A percentile compares a stretch with the other conserved stretches of the same genome.
phyloP scores from a whole-genome alignment of 1,140 invertebrate genomes.

The Lordiphosa mommai region DNA sequence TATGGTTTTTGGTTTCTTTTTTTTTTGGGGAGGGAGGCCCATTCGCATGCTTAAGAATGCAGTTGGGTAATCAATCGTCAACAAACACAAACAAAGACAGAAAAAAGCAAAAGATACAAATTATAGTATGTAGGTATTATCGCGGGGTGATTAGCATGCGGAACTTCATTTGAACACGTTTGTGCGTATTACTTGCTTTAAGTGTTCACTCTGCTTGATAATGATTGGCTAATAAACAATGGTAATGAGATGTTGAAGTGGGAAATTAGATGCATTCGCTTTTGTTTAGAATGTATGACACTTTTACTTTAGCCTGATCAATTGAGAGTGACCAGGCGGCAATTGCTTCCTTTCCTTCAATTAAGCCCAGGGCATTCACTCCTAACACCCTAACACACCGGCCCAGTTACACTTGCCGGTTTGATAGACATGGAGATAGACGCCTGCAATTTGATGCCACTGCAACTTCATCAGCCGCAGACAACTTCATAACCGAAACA shows the following conservation, averaged over 20 bases:
- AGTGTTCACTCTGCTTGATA: slow-evolving; percentile 26
- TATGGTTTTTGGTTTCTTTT: slow-evolving; percentile 15
- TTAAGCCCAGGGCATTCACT: slow-evolving; percentile 1
- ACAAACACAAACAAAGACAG: slow-evolving; percentile 38
- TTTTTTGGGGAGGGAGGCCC: not conserved
- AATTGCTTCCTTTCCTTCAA: slow-evolving; percentile 15
- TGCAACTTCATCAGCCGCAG: slow-evolving; percentile 12
- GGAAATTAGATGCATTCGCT: slow-evolving; percentile 36
- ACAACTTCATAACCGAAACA: slow-evolving; percentile 34
- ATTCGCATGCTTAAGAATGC: slow-evolving; percentile 34
- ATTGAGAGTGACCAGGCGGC: slow-evolving; percentile 37
- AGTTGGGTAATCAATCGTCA: slow-evolving; percentile 31
- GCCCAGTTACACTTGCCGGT: slow-evolving; percentile 35
- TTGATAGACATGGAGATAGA: slow-evolving; percentile 14
- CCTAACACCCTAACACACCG: slow-evolving; percentile 67
- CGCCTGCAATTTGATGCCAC: slow-evolving; percentile 44
- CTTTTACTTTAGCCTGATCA: slow-evolving; percentile 63
- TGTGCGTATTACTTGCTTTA: slow-evolving; percentile 56
- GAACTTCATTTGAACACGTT: slow-evolving; percentile 75
- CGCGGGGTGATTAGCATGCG: slow-evolving; percentile 32
- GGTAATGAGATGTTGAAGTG: slow-evolving; percentile 27
- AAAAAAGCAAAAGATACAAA: slow-evolving; percentile 13
- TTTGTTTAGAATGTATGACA: slow-evolving; percentile 48
- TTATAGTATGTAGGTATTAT: slow-evolving; percentile 30
- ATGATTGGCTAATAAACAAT: slow-evolving; percentile 9